These are phyloP conservation scores for Crocallis elinguaria DNA, from an alignment of 2,888 invertebrate genomes.

Conservation along the genomic window DNA sequence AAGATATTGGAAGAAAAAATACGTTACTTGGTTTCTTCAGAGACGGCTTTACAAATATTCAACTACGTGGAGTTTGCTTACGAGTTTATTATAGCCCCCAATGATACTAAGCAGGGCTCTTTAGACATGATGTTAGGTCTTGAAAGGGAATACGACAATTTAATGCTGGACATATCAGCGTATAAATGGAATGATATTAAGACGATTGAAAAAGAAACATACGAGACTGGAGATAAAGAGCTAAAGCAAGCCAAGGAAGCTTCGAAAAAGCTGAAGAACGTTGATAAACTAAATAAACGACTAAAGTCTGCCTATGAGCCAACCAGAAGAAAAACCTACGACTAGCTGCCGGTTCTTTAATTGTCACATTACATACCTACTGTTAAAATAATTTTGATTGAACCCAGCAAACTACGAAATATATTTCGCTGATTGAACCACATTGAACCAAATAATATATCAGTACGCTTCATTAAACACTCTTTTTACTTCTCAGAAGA, in stretches of 20 bases:
- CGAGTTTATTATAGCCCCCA: constrained; percentile 85
- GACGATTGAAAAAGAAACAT: constrained; percentile 69
- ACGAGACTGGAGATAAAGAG: constrained; percentile 60
- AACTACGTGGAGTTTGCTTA: constrained; percentile 88
- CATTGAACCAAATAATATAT: too few relatives aligned
- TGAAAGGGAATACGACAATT: constrained; percentile 79
- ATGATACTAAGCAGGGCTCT: constrained; percentile 84
- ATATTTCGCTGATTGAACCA: too few relatives aligned
- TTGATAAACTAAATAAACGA: constrained; percentile 70
- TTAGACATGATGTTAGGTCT: constrained; percentile 86
- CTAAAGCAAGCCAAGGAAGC: constrained; percentile 68
- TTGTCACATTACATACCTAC: too few relatives aligned
- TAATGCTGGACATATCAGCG: constrained; percentile 70
- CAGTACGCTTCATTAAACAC: not conserved
- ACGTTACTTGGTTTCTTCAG: constrained; percentile 83
- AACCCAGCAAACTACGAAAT: not conserved
- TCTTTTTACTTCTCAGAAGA: constrained; percentile 8
- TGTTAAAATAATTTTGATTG: not conserved
- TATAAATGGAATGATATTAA: constrained; percentile 69
- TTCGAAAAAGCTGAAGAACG: constrained; percentile 66
- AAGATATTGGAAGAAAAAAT: constrained; percentile 74
- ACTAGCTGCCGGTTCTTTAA: constrained; percentile 13
- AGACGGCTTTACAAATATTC: constrained; percentile 84
- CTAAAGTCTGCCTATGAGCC: constrained; percentile 72
- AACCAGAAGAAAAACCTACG: constrained; percentile 46